A percentile compares a stretch with the other conserved stretches of the same genome.
Conservation (phyloP, 2,113 vertebrate genomes). For the Charina bottae region DNA sequence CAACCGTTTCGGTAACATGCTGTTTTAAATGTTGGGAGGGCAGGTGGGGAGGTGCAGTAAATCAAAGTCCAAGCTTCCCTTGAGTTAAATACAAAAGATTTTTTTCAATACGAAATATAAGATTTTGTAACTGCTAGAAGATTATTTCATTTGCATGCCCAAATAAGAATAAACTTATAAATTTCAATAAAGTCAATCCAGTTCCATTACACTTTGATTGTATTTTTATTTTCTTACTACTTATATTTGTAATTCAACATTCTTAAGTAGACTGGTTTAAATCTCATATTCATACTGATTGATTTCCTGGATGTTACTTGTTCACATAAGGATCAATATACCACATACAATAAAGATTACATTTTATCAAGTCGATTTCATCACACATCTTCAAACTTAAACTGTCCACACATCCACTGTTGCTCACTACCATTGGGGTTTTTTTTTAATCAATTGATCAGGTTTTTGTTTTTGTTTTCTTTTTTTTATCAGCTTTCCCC, state of each 20-base stretch:
- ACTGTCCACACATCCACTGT: background rate
- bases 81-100: background rate
- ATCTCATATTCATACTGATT: background rate
- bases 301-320: background rate
- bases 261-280: background rate
- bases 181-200: background rate
- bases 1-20: no score
- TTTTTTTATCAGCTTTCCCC: background rate
- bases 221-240: background rate
- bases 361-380: background rate
- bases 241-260: background rate
- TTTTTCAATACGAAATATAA: background rate
- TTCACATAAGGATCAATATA: background rate
- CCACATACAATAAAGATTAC: background rate
- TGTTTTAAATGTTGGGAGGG: no score
- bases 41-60: no score
- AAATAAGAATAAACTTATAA: background rate
- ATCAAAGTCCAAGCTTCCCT: no score
- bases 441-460: background rate
- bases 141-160: background rate
- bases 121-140: background rate
- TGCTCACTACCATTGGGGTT: background rate
- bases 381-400: background rate
- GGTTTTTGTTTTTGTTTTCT: background rate
- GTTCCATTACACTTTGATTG: background rate